Evolutionary conservation across 2,797 vertebrate species (phyloP).

Genomic region (Dryobates pubescens): DNA sequence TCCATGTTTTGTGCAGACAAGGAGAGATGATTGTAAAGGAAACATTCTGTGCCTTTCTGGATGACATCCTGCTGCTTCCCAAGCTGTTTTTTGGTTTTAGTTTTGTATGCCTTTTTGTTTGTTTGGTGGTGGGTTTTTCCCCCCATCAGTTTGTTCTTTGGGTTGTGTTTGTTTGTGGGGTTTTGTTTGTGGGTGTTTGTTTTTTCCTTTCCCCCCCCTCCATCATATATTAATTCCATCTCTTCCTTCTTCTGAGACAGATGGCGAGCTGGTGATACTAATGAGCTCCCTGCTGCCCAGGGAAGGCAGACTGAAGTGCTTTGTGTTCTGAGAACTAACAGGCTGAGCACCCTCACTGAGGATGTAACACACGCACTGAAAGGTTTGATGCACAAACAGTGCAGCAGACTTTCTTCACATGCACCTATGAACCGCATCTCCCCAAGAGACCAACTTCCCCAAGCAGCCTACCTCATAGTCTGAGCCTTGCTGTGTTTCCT

Average conservation of each 20-base stretch:
- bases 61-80: constrained; percentile 37
- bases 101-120: background rate
- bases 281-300: constrained; percentile 68
- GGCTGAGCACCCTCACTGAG: constrained; percentile 38
- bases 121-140: no score
- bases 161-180: no score
- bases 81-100: background rate
- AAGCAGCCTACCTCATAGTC: constrained; percentile 21
- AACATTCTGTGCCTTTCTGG: constrained; percentile 2
- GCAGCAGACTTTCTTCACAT: constrained; percentile 3
- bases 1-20: background rate
- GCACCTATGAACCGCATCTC: constrained; percentile 18
- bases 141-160: no score
- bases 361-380: background rate
- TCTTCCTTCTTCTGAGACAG: constrained; percentile 62
- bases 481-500: constrained; percentile 5
- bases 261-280: constrained; percentile 69
- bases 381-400: constrained; percentile 35
- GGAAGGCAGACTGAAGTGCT: constrained; percentile 45
- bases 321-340: constrained; percentile 53
- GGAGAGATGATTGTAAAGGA: constrained; percentile 22
- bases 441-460: background rate
- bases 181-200: no score
- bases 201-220: background rate
- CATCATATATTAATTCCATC: background rate